A percentile compares a stretch with the other conserved stretches of the same genome.
These are phyloP conservation scores for Thysanoteuthis rhombus DNA, from an alignment of 2,888 invertebrate species.

Conservation along the genomic window DNA sequence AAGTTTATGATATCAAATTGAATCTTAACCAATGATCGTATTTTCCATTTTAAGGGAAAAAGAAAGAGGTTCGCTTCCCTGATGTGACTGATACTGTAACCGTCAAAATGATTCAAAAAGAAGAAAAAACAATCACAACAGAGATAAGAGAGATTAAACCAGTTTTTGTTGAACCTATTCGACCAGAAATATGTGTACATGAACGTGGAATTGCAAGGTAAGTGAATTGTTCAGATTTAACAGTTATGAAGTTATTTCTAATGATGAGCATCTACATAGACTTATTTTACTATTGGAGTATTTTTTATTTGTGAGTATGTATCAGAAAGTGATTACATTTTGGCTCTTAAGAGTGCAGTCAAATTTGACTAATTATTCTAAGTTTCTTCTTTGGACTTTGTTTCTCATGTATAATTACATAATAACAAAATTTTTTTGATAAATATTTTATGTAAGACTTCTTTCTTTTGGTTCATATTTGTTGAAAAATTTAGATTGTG, in stretches of 20 bases:
- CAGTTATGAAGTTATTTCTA: not conserved
- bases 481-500: not conserved
- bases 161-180: conserved; percentile 55
- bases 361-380: too few relatives aligned
- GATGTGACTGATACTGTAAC: conserved; percentile 48
- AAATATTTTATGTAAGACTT: too few relatives aligned
- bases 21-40: not conserved
- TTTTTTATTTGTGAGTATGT: too few relatives aligned
- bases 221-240: conserved; percentile 25
- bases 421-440: not conserved
- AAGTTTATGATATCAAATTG: not conserved
- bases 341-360: too few relatives aligned
- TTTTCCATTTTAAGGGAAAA: conserved; percentile 48
- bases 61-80: conserved; percentile 56
- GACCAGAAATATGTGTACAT: conserved; percentile 62
- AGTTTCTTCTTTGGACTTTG: not conserved
- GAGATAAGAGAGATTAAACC: conserved; percentile 47
- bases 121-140: conserved; percentile 48
- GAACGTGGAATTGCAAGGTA: conserved; percentile 64
- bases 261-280: too few relatives aligned
- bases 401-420: not conserved
- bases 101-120: conserved; percentile 55
- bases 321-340: too few relatives aligned
- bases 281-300: too few relatives aligned
- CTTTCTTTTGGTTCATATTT: not conserved